Percentiles rank a stretch among this genome's conserved stretches.
Evolutionary conservation across 2,888 invertebrate genomes (phyloP).

Genomic region (Aspidapion aeneum): DNA sequence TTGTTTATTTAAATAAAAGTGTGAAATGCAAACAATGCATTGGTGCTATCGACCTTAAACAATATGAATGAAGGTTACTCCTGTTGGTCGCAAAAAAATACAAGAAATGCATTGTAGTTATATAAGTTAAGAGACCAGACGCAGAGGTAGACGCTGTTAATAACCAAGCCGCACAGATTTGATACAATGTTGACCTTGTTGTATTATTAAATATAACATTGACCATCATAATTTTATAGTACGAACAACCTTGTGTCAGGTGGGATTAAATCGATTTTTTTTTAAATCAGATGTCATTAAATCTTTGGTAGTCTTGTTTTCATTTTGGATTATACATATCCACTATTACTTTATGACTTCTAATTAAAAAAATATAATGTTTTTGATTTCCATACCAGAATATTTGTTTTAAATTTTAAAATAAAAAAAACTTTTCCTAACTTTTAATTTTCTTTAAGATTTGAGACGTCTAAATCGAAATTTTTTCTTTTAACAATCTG

Average conservation of each 20-base stretch:
- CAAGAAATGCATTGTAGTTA: neutral
- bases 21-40: neutral
- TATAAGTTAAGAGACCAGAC: neutral
- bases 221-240: conserved; percentile 31
- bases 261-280: neutral
- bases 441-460: too few relatives aligned
- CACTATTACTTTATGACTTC: too few relatives aligned
- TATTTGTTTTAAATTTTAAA: too few relatives aligned
- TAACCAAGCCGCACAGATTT: neutral
- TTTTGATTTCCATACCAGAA: too few relatives aligned
- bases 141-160: neutral
- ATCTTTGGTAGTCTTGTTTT: neutral
- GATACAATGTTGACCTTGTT: conserved; percentile 15
- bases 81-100: neutral
- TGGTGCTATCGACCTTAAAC: neutral
- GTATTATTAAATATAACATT: conserved; percentile 32
- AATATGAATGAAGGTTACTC: neutral
- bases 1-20: too few relatives aligned
- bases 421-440: too few relatives aligned
- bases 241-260: conserved; percentile 19
- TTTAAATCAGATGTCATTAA: neutral
- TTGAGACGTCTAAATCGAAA: too few relatives aligned
- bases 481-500: too few relatives aligned
- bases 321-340: too few relatives aligned
- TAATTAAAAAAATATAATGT: too few relatives aligned